phyloP scores from a whole-genome alignment of 92 coral and sea anemone genomes.

The Siderastrea siderea region DNA sequence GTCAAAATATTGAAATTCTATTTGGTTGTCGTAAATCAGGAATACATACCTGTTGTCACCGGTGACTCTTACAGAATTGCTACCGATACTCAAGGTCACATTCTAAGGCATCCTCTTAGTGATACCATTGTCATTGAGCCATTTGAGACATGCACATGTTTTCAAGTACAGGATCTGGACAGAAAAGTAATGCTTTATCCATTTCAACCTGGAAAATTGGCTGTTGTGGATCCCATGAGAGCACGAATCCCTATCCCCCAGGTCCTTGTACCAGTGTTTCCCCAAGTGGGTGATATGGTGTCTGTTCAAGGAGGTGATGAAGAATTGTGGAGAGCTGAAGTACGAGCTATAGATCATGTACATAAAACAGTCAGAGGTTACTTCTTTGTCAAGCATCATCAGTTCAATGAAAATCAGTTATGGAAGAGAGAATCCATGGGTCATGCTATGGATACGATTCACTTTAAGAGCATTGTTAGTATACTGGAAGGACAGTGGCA shows the following conservation, averaged over 20 bases:
- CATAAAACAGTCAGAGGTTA: constrained; percentile 22
- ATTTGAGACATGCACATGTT: constrained; percentile 16
- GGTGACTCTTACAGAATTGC: too few species aligned
- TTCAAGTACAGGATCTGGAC: neutral
- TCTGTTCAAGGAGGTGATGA: constrained; percentile 49
- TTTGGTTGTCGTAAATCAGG: too few species aligned
- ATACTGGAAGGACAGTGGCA: constrained; percentile 53
- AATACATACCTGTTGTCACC: too few species aligned
- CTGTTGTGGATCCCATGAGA: constrained; percentile 44
- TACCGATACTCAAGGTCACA: too few species aligned
- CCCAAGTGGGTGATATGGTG: constrained; percentile 64
- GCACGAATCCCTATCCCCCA: constrained; percentile 12
- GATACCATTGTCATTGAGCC: constrained; percentile 1
- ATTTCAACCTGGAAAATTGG: constrained; percentile 45
- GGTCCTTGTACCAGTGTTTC: constrained; percentile 55
- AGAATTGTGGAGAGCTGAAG: constrained; percentile 66
- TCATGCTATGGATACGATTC: constrained; percentile 42
- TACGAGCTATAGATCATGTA: neutral
- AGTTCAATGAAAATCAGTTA: constrained; percentile 34
- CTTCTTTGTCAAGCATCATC: constrained; percentile 55
- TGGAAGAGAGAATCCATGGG: constrained; percentile 55
- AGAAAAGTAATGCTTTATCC: constrained; percentile 29
- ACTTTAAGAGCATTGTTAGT: constrained; percentile 55
- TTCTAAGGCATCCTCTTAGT: neutral
- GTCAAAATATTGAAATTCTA: too few species aligned